A percentile compares a stretch with the other conserved stretches of the same genome.
Evolutionary conservation across 2,888 invertebrate genomes (phyloP).

Genomic region (Unio delphinus): DNA sequence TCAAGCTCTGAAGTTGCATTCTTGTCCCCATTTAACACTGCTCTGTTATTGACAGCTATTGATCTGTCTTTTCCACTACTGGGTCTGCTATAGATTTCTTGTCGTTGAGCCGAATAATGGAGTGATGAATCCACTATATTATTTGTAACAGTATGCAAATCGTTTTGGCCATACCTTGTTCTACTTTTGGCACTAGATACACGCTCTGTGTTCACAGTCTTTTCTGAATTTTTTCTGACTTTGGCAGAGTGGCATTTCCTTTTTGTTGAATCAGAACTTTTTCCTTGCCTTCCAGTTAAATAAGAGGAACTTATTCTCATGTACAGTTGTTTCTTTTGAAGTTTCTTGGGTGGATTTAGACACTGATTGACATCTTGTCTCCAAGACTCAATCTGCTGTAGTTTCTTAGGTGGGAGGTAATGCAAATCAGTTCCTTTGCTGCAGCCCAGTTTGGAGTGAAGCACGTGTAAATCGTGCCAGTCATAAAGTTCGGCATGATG

Average conservation of each 20-base stretch:
- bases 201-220: background rate
- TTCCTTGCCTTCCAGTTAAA: constrained; percentile 4
- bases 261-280: constrained; percentile 2
- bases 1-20: too few species aligned
- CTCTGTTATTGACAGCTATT: constrained; percentile 28
- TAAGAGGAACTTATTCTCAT: constrained; percentile 3
- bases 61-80: constrained; percentile 15
- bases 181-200: constrained; percentile 10
- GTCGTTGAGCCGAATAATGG: constrained; percentile 39
- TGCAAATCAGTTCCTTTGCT: constrained; percentile 25
- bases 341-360: constrained; percentile 3
- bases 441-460: constrained; percentile 21
- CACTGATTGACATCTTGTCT: constrained; percentile 39
- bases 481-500: constrained; percentile 58
- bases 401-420: constrained; percentile 45
- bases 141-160: constrained; percentile 36
- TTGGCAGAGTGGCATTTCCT: constrained; percentile 5
- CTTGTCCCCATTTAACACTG: constrained; percentile 11
- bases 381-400: constrained; percentile 49
- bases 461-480: constrained; percentile 50
- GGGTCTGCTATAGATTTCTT: constrained; percentile 24
- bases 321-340: too few species aligned
- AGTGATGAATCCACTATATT: constrained; percentile 40
- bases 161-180: constrained; percentile 16
- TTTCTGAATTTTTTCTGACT: background rate